Conservation (phyloP, 2,888 invertebrate genomes). For the Watsonalla cultraria region DNA sequence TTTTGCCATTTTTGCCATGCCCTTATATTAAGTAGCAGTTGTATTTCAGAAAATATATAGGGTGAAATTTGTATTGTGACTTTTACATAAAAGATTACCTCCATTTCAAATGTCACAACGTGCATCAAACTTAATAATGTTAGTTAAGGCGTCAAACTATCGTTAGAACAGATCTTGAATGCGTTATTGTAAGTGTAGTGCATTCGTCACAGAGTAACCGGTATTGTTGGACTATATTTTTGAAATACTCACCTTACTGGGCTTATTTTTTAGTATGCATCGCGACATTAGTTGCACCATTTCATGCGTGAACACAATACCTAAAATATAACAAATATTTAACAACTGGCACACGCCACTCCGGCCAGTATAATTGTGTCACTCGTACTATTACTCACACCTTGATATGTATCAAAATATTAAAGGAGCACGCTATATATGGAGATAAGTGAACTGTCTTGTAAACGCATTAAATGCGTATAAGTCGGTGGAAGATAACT, state of each 20-base stretch:
- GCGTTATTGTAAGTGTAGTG: neutral
- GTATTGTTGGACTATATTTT: neutral
- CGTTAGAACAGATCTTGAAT: neutral
- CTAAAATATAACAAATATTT: slow-evolving; percentile 13
- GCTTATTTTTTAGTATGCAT: slow-evolving; percentile 10
- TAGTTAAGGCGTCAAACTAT: neutral
- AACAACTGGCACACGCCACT: slow-evolving; percentile 4
- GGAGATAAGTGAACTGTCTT: neutral
- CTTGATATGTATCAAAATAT: neutral
- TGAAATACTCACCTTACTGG: neutral
- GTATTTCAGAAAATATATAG: too few relatives aligned
- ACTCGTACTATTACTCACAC: slow-evolving; percentile 4
- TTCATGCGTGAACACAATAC: slow-evolving; percentile 24
- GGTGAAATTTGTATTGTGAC: neutral
- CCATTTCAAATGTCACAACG: neutral
- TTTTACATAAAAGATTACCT: neutral
- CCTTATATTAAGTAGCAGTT: too few relatives aligned
- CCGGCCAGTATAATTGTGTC: slow-evolving; percentile 13
- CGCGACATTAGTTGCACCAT: slow-evolving; percentile 27
- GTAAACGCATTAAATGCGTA: too few relatives aligned
- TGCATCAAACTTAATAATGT: neutral
- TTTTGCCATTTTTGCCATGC: too few relatives aligned
- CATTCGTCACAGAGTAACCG: neutral
- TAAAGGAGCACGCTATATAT: neutral
- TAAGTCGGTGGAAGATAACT: too few relatives aligned